Percentiles rank a stretch among this genome's conserved stretches.
These are phyloP conservation scores for Cryptoprocta ferox DNA, from an alignment of 2,797 vertebrate genomes.

Conservation along the genomic window DNA sequence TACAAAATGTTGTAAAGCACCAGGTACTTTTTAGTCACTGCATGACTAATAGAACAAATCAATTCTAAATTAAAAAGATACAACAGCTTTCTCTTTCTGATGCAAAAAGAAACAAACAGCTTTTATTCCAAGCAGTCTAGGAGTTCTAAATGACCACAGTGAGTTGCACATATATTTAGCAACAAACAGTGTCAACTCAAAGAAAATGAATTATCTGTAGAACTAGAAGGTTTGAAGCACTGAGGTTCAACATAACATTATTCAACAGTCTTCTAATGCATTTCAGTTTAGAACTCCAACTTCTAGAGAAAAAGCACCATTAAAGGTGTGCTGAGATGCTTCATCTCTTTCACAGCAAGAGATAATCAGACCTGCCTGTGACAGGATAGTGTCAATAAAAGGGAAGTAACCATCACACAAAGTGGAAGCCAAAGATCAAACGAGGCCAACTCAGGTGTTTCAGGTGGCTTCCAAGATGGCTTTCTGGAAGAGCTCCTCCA, in stretches of 20 bases:
- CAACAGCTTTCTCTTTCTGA: constrained; percentile 54
- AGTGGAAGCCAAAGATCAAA: constrained; percentile 40
- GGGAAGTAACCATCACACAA: neutral
- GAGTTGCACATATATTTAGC: constrained; percentile 11
- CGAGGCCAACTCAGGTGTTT: constrained; percentile 44
- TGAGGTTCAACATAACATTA: neutral
- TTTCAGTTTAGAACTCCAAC: neutral
- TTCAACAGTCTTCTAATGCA: constrained; percentile 11
- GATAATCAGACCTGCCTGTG: constrained; percentile 12
- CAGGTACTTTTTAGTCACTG: constrained; percentile 70
- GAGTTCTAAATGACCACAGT: constrained; percentile 30
- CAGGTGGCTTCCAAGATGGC: constrained; percentile 28
- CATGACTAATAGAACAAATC: constrained; percentile 67
- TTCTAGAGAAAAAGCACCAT: constrained; percentile 6
- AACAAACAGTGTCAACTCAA: constrained; percentile 27
- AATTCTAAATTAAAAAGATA: constrained; percentile 70
- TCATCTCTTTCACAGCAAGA: neutral
- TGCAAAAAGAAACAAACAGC: constrained; percentile 58
- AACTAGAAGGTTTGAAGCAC: constrained; percentile 3
- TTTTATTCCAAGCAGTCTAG: constrained; percentile 53
- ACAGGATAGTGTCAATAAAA: neutral
- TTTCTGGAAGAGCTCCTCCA: constrained; percentile 44
- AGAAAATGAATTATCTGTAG: constrained; percentile 41
- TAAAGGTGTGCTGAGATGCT: neutral
- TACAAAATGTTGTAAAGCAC: constrained; percentile 59